These are phyloP conservation scores for Semotilus atromaculatus DNA, from an alignment of 2,797 vertebrate species.

Conservation along the genomic window DNA sequence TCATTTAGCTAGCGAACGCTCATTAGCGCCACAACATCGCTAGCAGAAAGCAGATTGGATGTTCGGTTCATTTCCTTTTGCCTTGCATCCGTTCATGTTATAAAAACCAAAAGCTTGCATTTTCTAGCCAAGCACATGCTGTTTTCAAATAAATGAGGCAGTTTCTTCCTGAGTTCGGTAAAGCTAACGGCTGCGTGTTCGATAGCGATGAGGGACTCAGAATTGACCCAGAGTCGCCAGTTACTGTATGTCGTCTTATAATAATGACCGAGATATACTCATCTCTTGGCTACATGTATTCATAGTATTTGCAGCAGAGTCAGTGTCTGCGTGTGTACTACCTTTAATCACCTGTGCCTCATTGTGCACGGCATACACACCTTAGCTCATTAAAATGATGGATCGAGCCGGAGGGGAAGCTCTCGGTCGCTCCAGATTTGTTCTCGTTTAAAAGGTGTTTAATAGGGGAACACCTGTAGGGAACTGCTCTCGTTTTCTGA, in stretches of 20 bases:
- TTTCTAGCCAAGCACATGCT: conserved; percentile 22
- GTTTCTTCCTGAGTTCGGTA: conserved; percentile 27
- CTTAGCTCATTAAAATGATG: conserved; percentile 90
- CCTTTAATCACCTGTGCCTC: conserved; percentile 86
- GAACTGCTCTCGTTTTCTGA: conserved; percentile 49
- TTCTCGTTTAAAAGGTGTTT: conserved; percentile 80
- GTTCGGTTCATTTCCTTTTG: background rate
- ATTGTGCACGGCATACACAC: conserved; percentile 80
- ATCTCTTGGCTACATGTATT: conserved; percentile 75
- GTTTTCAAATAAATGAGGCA: conserved; percentile 30
- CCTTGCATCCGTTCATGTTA: background rate
- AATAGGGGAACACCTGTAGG: conserved; percentile 79
- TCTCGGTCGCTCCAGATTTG: conserved; percentile 79
- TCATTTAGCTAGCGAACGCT: background rate
- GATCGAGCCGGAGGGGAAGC: conserved; percentile 83
- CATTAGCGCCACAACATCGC: background rate
- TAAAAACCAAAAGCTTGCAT: conserved; percentile 19
- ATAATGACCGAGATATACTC: conserved; percentile 30
- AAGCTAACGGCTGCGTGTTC: background rate
- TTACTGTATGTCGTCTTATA: conserved; percentile 49
- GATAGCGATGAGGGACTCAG: background rate
- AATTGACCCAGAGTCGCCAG: conserved; percentile 52
- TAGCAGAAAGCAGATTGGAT: background rate
- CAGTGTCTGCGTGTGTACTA: conserved; percentile 65
- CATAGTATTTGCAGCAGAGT: conserved; percentile 76